Percentiles rank a stretch among this genome's conserved stretches.
Evolutionary conservation across 2,113 vertebrate species (phyloP).

Genomic region (Bos taurus): ARS-UCD2.0 NC_037342.1:38464501-38465000

Average conservation of each 20-base stretch:
- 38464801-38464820: not conserved
- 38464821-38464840: not conserved
- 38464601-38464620: not conserved
- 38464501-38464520: constrained; percentile 98
- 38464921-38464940: too few species aligned
- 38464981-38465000: too few species aligned
- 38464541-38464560: constrained; percentile 80
- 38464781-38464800: not conserved
- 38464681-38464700: not conserved
- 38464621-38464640: not conserved
- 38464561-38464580: not conserved
- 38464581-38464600: rapidly evolving
- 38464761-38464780: not conserved
- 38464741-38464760: not conserved
- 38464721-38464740: not conserved
- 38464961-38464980: too few species aligned
- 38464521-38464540: constrained; percentile 98
- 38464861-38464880: not conserved
- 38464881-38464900: not conserved
- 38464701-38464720: not conserved
- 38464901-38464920: not conserved
- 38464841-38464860: not conserved
- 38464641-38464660: not conserved
- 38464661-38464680: not conserved
- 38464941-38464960: too few species aligned